Evolutionary conservation across 2,888 invertebrate species (phyloP).

Genomic region (Imbricaverruca yamaguchii): DNA sequence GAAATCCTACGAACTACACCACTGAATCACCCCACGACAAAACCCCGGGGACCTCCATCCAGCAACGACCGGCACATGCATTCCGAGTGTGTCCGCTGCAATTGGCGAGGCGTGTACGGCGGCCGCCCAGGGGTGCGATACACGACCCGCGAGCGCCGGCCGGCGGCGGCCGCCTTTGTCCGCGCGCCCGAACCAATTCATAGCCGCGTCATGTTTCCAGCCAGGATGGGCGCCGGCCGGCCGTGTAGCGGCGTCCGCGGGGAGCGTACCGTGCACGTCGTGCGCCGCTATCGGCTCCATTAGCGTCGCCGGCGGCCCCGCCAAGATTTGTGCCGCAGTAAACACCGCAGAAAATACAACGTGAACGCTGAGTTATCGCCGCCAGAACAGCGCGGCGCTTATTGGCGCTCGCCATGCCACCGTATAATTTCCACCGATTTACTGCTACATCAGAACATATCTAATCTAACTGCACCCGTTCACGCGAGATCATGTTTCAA

Average conservation of each 20-base stretch:
- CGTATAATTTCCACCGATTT: slow-evolving; percentile 12
- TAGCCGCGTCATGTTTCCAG: neutral
- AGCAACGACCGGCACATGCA: too few species aligned
- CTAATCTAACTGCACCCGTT: slow-evolving; percentile 1
- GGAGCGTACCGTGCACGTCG: neutral
- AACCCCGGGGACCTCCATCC: too few species aligned
- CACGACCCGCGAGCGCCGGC: neutral
- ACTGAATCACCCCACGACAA: too few species aligned
- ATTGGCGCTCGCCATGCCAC: neutral
- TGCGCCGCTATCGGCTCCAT: neutral
- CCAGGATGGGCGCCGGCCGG: neutral
- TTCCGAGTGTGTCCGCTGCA: too few species aligned
- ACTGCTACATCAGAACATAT: neutral
- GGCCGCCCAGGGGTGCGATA: too few species aligned
- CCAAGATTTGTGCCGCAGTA: neutral
- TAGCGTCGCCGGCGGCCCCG: neutral
- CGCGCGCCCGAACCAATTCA: neutral
- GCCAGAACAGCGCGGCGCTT: neutral
- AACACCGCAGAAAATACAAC: neutral
- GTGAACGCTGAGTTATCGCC: slow-evolving; percentile 3
- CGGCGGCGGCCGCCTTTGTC: neutral
- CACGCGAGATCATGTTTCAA: slow-evolving; percentile 1
- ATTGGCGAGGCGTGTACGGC: too few species aligned
- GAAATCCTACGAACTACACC: too few species aligned
- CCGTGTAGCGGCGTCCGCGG: neutral